A percentile compares a stretch with the other conserved stretches of the same genome.
Conservation (phyloP, 2,113 vertebrate species). For the Gadus chalcogrammus region DNA sequence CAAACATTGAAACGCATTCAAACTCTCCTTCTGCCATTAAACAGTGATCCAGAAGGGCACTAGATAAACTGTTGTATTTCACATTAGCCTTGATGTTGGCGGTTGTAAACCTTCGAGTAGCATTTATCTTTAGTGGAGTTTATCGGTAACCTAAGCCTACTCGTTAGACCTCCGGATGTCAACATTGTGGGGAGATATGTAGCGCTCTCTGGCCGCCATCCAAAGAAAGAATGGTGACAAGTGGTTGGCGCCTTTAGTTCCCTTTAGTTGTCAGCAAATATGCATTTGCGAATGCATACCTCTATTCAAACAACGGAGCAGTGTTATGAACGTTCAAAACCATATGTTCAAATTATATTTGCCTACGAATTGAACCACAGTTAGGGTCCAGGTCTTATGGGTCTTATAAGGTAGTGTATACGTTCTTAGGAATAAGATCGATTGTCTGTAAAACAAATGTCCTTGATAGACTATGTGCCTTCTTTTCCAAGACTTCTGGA, state of each 20-base stretch:
- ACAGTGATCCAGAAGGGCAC: too few relatives aligned
- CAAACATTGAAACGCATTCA: too few relatives aligned
- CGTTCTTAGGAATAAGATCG: too few relatives aligned
- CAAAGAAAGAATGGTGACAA: constrained; percentile 34
- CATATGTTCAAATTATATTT: too few relatives aligned
- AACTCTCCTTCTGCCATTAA: too few relatives aligned
- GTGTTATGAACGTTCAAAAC: not conserved
- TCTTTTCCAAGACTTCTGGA: not conserved
- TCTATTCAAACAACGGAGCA: constrained; percentile 24
- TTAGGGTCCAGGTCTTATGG: too few relatives aligned
- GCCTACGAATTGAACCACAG: too few relatives aligned
- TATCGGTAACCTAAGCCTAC: constrained; percentile 63
- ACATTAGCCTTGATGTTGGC: constrained; percentile 60
- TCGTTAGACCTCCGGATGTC: constrained; percentile 70
- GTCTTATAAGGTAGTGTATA: too few relatives aligned
- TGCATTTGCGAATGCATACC: constrained; percentile 45
- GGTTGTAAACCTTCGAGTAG: constrained; percentile 49
- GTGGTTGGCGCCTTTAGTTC: constrained; percentile 33
- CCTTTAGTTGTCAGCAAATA: constrained; percentile 44
- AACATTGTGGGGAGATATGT: constrained; percentile 69
- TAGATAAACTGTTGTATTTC: constrained; percentile 37
- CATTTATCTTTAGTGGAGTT: constrained; percentile 54
- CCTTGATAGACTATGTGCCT: too few relatives aligned
- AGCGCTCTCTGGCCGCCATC: constrained; percentile 61
- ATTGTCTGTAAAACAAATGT: too few relatives aligned